phyloP scores from a whole-genome alignment of 2,113 vertebrate genomes.

The Mormyrus iriodes region DNA sequence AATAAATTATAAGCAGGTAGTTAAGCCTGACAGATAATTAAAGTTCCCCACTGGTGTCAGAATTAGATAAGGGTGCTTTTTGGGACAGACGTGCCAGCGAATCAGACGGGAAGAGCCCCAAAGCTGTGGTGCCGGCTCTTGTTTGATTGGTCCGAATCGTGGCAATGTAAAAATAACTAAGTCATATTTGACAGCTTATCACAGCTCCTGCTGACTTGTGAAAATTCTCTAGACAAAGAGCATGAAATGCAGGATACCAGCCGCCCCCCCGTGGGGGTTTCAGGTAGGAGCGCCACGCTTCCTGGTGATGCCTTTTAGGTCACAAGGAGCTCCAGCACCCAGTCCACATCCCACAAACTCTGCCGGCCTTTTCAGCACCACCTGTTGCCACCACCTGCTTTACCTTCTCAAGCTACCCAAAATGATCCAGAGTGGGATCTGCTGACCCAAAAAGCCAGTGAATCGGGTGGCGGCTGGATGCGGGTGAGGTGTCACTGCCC shows the following conservation, averaged over 20 bases:
- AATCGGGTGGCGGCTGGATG: not conserved
- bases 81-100: not conserved
- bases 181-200: not conserved
- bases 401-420: not conserved
- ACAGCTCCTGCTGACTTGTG: not conserved
- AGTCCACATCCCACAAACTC: not conserved
- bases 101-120: not conserved
- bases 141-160: not conserved
- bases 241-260: not conserved
- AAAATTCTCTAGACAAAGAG: not conserved
- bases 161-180: not conserved
- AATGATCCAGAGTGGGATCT: not conserved
- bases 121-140: not conserved
- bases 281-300: not conserved
- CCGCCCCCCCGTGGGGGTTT: not conserved
- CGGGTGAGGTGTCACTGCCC: not conserved
- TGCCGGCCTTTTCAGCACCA: not conserved
- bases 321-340: not conserved
- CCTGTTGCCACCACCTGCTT: not conserved
- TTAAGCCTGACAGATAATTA: slow-evolving; percentile 1
- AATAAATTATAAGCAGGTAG: not conserved
- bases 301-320: not conserved
- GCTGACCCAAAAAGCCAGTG: not conserved
- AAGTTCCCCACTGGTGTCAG: not conserved
- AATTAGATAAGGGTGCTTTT: not conserved